Base-by-base conservation (phyloP, 2,888 invertebrate genomes). In the Caradrina kadenii region DNA sequence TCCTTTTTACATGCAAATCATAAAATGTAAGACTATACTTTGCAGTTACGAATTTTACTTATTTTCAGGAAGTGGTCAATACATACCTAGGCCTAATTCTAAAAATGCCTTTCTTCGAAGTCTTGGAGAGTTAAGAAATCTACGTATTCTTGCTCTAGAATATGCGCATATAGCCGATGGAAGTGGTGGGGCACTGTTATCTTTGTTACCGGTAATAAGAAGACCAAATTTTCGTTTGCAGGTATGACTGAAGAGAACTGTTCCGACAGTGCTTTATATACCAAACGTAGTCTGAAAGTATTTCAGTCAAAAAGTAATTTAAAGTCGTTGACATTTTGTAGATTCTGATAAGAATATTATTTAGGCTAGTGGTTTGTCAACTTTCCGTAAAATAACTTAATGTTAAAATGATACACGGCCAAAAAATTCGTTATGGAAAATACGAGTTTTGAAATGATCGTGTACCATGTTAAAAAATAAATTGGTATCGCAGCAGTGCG, bases 151-250 rank as follows among this genome's bases (percentile, higher is more conserved):
- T 1, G 94, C 94, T 1, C 68, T 95, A 45, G 95, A 95, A 77
- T 94, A 93, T 76, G 85, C 92, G 0, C 91, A 94, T 74, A 76
- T 95, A 10, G 94, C 94, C 0, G 95, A 95, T 67, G 90, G 90
- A 0, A 90, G 89, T 0, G 95, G 95, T 2, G 84, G 77, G 0
- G 92, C 93, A 0, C 76, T 95, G 1, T 60, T 94, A 13, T 83
- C 90, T 0, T 85, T 95, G 4, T 70, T 94, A 53, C 91, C 94
- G 0, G 82, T 95, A 0, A 66, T 95, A 31, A 92, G 90, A 69
- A 86, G 90, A 39, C 87, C 93, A 10, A 91, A 92, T 76, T 95
- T 95, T 74, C 86, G 91, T 21, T 84, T 95, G 53, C 95, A 95
- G 90, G 95, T 94, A 66, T 21, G 45, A 45, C 45, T 45, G 17